Evolutionary conservation across 2,888 invertebrate genomes (phyloP).

Genomic region (Sepioteuthis lessoniana): DNA sequence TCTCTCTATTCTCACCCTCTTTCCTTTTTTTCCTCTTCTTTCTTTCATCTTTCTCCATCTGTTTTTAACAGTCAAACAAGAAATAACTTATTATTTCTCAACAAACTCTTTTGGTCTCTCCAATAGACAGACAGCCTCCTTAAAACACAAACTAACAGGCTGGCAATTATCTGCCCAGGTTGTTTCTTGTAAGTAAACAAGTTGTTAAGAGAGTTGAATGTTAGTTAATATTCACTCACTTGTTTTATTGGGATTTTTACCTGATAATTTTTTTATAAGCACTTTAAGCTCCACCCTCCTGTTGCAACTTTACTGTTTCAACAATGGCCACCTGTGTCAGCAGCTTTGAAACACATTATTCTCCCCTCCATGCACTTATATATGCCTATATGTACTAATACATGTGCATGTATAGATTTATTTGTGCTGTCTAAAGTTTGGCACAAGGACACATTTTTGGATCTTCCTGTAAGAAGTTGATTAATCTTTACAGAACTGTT

Average conservation of each 20-base stretch:
- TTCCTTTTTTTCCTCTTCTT: neutral
- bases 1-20: neutral
- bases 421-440: neutral
- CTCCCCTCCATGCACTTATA: too few species aligned
- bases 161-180: neutral
- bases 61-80: neutral
- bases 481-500: too few species aligned
- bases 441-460: neutral
- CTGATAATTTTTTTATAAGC: neutral
- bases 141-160: neutral
- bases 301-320: neutral
- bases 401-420: neutral
- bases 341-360: neutral
- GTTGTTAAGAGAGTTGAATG: neutral
- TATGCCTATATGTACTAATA: neutral
- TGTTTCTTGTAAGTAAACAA: neutral
- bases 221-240: neutral
- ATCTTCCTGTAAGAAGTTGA: neutral
- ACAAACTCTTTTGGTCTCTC: neutral
- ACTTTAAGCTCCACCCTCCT: neutral
- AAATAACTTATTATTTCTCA: neutral
- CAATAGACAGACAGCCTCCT: neutral
- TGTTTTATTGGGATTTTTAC: neutral
- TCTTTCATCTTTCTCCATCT: neutral
- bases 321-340: neutral